Base-by-base conservation (phyloP, 2,113 vertebrate species). In the Arothron firmamentum region DNA sequence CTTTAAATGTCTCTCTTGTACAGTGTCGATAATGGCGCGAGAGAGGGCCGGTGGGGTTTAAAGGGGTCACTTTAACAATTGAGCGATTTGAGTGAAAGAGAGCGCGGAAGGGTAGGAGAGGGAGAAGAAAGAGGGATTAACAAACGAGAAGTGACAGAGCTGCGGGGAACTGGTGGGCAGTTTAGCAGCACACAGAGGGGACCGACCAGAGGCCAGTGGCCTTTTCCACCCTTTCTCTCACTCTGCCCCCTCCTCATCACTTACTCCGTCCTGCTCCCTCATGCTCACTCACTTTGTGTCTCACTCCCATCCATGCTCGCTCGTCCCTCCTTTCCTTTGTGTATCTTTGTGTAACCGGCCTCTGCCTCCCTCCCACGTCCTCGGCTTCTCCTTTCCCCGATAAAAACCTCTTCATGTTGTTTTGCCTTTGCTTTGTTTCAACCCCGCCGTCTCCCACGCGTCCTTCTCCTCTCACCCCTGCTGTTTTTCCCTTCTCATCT, bases 21-120 rank as follows among this genome's bases (percentile, higher is more conserved):
- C 75, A 62, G 55, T 60, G 71, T 82, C 64, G 75, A 79, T 62
- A 74, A 80, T 59, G 56, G 74, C 41, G 72, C 58, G 19, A 82
- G 63, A 68, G 77, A 62, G 78, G 67, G 78, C 41, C 48, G 55
- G 69, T 53, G 21, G 81, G 71, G 78, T 79, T 83, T 84, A 87
- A 87, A 87, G 81, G 74, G 81, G 83, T 85, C 87, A 85, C 82
- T 81, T 78, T 77, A 82, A 88, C 86, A 88, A 85, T 78, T 74
- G 82, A 83, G 78, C 59, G 64, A 69, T 80, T 78, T 75, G 72
- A 85, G 74, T 65, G 81, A 87, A 82, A 47, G 45, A 70, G 82
- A 68, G 59, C 56, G 61, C 72, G 67, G 70, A 78, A 77, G 75
- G 70, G 74, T 70, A 62, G 71, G 61, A 72, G 81, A 70, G 78